Percentiles rank a stretch among this genome's conserved stretches.
phyloP scores from a whole-genome alignment of 2,797 vertebrate species.

The Ibycter americanus region DNA sequence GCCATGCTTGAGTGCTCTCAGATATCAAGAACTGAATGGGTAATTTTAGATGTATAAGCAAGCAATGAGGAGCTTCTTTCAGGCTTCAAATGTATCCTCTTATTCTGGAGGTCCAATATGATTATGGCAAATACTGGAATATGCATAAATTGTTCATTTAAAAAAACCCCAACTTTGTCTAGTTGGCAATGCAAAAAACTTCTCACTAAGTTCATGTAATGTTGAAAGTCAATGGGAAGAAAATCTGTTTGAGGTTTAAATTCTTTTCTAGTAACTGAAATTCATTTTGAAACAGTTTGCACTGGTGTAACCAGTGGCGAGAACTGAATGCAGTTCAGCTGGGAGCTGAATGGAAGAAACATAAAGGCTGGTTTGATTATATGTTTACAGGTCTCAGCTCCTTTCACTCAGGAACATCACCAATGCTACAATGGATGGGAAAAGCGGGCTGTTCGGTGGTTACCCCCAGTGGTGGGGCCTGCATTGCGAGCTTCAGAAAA shows the following conservation, averaged over 20 bases:
- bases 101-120: neutral
- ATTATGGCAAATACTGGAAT: neutral
- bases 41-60: neutral
- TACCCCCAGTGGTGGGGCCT: neutral
- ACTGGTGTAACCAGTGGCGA: neutral
- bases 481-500: neutral
- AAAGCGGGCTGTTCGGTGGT: rapidly evolving
- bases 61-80: neutral
- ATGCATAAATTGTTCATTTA: neutral
- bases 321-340: neutral
- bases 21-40: neutral
- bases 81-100: neutral
- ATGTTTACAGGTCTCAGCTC: neutral
- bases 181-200: neutral
- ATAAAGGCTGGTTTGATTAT: neutral
- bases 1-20: neutral
- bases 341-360: neutral
- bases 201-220: neutral
- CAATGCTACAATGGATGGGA: neutral
- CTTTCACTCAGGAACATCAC: neutral
- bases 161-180: rapidly evolving
- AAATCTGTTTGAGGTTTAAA: neutral
- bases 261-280: neutral
- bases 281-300: neutral
- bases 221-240: neutral